A percentile compares a stretch with the other conserved stretches of the same genome.
Conservation (phyloP, 2,888 invertebrate genomes). For the Amaurobius ferox region DNA sequence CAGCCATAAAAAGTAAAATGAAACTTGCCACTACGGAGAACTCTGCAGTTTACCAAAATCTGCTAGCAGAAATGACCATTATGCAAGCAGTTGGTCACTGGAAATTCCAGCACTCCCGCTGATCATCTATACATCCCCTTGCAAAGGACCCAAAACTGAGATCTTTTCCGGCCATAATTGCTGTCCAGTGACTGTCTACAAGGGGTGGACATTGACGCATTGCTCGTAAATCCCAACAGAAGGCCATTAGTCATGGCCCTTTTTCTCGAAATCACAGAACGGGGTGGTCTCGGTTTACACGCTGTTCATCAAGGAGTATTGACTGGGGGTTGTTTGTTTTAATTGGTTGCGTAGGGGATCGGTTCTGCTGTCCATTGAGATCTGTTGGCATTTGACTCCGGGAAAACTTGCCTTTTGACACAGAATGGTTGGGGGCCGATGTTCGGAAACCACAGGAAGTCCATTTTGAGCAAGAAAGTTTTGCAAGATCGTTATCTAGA, state of each 20-base stretch:
- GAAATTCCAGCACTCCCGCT: not conserved
- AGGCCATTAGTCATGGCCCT: slow-evolving; percentile 12
- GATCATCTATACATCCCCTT: too few relatives aligned
- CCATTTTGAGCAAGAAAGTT: not conserved
- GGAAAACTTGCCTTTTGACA: not conserved
- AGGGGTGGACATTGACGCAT: slow-evolving; percentile 24
- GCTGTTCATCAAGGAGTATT: slow-evolving; percentile 20
- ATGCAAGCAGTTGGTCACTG: not conserved
- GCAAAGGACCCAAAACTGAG: slow-evolving; percentile 5
- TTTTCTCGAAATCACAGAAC: slow-evolving; percentile 9
- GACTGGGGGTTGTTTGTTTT: slow-evolving; percentile 24
- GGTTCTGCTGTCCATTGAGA: not conserved
- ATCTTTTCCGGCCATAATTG: slow-evolving; percentile 32
- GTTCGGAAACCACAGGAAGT: not conserved
- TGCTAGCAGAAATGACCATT: too few relatives aligned
- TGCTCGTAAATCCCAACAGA: not conserved
- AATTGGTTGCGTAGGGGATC: slow-evolving; percentile 35
- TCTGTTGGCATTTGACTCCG: not conserved
- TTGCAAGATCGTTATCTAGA: too few relatives aligned
- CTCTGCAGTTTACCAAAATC: too few relatives aligned
- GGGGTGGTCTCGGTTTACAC: slow-evolving; percentile 42
- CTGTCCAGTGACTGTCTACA: slow-evolving; percentile 6
- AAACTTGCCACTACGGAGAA: too few relatives aligned
- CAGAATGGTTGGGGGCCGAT: not conserved
- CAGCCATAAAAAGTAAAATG: too few relatives aligned